phyloP scores from a whole-genome alignment of 2,888 invertebrate genomes.

The Sthenelais limicola region DNA sequence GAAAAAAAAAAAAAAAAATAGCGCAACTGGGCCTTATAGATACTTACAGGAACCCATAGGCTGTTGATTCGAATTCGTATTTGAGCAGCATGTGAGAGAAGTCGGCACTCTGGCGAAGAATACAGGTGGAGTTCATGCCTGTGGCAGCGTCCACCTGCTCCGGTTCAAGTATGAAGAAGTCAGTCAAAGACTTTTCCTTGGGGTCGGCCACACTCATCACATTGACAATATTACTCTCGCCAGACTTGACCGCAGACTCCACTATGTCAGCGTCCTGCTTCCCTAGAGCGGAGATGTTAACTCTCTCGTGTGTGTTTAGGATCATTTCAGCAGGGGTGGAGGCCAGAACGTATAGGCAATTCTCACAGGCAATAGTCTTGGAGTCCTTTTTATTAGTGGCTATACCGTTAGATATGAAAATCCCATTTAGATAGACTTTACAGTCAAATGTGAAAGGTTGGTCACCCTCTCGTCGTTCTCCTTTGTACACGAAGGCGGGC shows the following conservation, averaged over 20 bases:
- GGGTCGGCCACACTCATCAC: not conserved
- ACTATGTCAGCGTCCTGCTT: constrained; percentile 27
- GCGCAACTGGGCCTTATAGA: no score
- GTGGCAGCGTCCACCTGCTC: constrained; percentile 24
- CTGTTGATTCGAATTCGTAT: constrained; percentile 1
- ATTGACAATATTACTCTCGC: constrained; percentile 16
- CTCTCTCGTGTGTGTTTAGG: constrained; percentile 11
- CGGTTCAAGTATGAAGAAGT: constrained; percentile 29
- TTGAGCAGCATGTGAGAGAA: constrained; percentile 31
- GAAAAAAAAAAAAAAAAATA: no score
- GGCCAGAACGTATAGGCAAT: not conserved
- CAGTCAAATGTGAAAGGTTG: constrained; percentile 16
- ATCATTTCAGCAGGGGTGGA: not conserved
- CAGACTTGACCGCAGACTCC: constrained; percentile 10
- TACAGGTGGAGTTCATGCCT: constrained; percentile 31
- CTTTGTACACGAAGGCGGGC: constrained; percentile 17
- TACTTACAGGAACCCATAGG: constrained; percentile 18
- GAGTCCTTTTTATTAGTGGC: constrained; percentile 22
- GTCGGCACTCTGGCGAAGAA: constrained; percentile 28
- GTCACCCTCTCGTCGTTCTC: not conserved
- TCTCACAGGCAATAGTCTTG: constrained; percentile 6
- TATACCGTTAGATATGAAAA: constrained; percentile 8
- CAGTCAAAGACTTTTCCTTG: not conserved
- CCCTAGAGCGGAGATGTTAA: constrained; percentile 5
- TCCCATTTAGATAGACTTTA: constrained; percentile 11